Base-by-base conservation (phyloP, 2,797 vertebrate genomes). In the Glossophaga mutica region DNA sequence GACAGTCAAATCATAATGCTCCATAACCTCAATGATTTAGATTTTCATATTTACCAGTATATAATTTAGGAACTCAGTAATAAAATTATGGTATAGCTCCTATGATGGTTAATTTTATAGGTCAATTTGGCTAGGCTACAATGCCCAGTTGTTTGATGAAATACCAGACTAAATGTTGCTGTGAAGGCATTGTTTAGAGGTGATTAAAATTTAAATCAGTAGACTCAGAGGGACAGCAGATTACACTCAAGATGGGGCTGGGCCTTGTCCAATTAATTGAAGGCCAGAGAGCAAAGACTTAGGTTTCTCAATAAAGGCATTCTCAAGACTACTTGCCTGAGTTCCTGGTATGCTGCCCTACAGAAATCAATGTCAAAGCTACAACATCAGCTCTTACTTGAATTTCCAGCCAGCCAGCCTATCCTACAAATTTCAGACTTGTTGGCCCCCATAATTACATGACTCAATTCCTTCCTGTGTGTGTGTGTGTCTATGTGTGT, bases 1-100 rank as follows among this genome's bases (percentile, higher is more conserved):
- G 65, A 89, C 7, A 94, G 16, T 86, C 44, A 90, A 93, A 74
- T 84, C 67, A 82, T 84, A 94, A 87, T 57, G 46, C 32, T 55
- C 26, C 59, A 44, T 57, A 4, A 93, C 8, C 48, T 78, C 67
- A 81, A 34, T 44, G 34, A 79, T 59, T 91, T 76, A 73, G 37
- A 74, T 77, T 89, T 71, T 15, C 42, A 32, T 68, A 94, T 76
- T 57, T 48, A 62, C 55, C 55, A 26, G 55, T 11, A 57, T 48
- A 44, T 52, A 37, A 95, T 65, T 90, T 59, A 90, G n/a, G 65
- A 93, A 87, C 21, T 48, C 12, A 74, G 9, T 62, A 90, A 87
- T 62, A 87, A 87, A 81, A 91, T 14, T 44, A 76, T 12, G 76
- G 6, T 22, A 48, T 42, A 50, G 22, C 0, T 89, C 50, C 46